Evolutionary conservation across 2,888 invertebrate species (phyloP).

Genomic region (Acanthococcus lagerstroemiae): DNA sequence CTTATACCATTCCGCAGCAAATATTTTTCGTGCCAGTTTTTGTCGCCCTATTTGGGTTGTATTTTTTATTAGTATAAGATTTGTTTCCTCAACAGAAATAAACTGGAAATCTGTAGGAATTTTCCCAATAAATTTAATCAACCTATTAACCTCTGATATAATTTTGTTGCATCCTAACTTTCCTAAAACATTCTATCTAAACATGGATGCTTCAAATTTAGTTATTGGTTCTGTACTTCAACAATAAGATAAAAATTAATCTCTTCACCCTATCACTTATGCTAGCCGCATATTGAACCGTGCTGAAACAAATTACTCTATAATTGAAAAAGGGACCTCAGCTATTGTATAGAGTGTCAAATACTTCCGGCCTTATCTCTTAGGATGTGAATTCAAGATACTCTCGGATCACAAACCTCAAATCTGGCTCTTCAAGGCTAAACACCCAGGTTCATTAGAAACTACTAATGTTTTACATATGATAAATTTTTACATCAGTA

Average conservation of each 20-base stretch:
- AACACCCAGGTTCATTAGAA: conserved; percentile 2
- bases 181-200: conserved; percentile 19
- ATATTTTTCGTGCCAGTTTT: too few relatives aligned
- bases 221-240: conserved; percentile 39
- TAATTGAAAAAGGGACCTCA: conserved; percentile 38
- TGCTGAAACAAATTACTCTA: conserved; percentile 38
- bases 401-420: conserved; percentile 17
- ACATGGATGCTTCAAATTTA: conserved; percentile 38
- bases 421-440: conserved; percentile 6
- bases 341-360: conserved; percentile 39
- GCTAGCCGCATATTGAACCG: conserved; percentile 38
- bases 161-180: conserved; percentile 31
- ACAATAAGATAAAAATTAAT: conserved; percentile 34
- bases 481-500: not conserved
- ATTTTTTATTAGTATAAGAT: too few relatives aligned
- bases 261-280: conserved; percentile 39
- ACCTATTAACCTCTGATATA: conserved; percentile 4
- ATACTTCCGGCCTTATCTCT: conserved; percentile 38
- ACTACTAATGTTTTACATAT: not conserved
- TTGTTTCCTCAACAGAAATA: too few relatives aligned
- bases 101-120: too few relatives aligned
- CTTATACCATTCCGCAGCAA: too few relatives aligned
- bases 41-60: too few relatives aligned
- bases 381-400: conserved; percentile 36
- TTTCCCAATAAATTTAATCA: too few relatives aligned